phyloP scores from a whole-genome alignment of 2,113 vertebrate genomes.

The Recurvirostra avosetta region DNA sequence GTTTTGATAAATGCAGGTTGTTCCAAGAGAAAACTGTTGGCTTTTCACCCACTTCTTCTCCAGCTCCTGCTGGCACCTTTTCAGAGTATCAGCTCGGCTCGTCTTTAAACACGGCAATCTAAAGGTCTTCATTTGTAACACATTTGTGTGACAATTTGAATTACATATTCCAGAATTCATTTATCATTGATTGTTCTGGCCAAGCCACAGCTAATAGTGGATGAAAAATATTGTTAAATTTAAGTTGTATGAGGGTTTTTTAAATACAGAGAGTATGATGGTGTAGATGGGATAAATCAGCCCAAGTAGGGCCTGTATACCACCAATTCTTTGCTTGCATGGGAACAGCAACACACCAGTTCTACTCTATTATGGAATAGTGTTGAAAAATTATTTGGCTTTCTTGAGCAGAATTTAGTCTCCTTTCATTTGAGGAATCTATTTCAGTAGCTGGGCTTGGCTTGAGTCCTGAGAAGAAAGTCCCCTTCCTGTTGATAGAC shows the following conservation, averaged over 20 bases:
- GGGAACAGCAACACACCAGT: background rate
- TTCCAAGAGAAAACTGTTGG: background rate
- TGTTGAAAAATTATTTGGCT: background rate
- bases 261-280: background rate
- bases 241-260: background rate
- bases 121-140: background rate
- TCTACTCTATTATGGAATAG: background rate
- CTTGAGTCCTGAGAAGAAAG: background rate
- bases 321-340: background rate
- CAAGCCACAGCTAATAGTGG: background rate
- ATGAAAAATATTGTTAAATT: background rate
- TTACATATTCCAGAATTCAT: background rate
- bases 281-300: background rate
- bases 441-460: background rate
- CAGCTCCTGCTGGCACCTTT: background rate
- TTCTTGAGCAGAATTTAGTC: background rate
- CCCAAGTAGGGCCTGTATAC: background rate
- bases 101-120: background rate
- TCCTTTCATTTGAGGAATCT: background rate
- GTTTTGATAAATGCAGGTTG: background rate
- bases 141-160: background rate
- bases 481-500: background rate
- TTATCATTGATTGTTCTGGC: background rate
- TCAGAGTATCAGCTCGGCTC: background rate
- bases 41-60: background rate